phyloP scores from a whole-genome alignment of 2,888 invertebrate species.

The Phytoseiulus persimilis region DNA sequence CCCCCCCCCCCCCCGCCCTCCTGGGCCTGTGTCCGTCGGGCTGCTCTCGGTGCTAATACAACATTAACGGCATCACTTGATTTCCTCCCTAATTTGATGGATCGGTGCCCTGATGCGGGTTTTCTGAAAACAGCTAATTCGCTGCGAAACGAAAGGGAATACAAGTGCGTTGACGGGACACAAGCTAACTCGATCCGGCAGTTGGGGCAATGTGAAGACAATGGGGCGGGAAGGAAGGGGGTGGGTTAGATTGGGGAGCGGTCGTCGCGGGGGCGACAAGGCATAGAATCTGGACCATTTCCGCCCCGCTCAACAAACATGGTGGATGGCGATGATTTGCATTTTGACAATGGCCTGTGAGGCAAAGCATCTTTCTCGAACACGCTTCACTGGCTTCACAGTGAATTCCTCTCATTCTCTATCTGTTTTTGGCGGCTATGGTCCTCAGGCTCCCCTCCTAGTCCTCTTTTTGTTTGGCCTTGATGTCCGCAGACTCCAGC shows the following conservation, averaged over 20 bases:
- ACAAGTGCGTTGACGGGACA: not conserved
- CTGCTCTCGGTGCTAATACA: not conserved
- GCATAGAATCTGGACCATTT: not conserved
- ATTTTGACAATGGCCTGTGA: slow-evolving; percentile 23
- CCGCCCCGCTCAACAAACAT: not conserved
- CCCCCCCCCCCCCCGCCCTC: no score
- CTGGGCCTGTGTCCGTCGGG: not conserved
- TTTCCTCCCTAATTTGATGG: not conserved
- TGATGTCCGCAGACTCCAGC: not conserved
- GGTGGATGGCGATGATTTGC: slow-evolving; percentile 20
- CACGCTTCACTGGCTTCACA: not conserved
- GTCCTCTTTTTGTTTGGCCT: not conserved
- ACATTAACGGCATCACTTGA: not conserved
- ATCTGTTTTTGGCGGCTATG: not conserved
- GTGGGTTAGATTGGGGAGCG: not conserved
- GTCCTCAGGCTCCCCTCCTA: not conserved
- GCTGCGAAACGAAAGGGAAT: not conserved
- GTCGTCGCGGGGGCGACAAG: not conserved
- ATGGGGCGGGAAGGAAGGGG: not conserved
- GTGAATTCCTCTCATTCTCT: not conserved
- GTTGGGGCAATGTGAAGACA: not conserved
- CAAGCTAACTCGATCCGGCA: not conserved
- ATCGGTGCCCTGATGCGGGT: not conserved
- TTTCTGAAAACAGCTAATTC: not conserved
- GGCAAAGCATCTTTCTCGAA: not conserved